These are phyloP conservation scores for Hylaeus volcanicus DNA, from an alignment of 1,140 invertebrate species.

Conservation along the genomic window DNA sequence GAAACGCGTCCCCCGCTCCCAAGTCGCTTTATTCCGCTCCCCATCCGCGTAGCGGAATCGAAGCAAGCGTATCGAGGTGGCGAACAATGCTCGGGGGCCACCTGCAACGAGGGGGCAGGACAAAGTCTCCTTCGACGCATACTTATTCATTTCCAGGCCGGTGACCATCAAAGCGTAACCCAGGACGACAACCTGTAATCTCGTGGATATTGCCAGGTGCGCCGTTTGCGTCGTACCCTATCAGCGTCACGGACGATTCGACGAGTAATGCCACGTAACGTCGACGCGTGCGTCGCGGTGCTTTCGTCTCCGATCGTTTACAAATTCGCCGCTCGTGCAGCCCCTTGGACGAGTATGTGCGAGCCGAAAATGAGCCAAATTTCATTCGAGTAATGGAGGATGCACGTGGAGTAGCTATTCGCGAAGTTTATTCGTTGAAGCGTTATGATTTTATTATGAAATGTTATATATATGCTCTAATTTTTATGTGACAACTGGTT, in stretches of 20 bases:
- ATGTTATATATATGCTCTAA: too few relatives aligned
- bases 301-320: slow-evolving; percentile 27
- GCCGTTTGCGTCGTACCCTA: slow-evolving; percentile 36
- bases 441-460: too few relatives aligned
- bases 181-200: slow-evolving; percentile 47
- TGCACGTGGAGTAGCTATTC: too few relatives aligned
- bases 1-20: background rate
- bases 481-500: too few relatives aligned
- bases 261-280: slow-evolving; percentile 30
- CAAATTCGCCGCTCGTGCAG: slow-evolving; percentile 21
- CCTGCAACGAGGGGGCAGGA: slow-evolving; percentile 37
- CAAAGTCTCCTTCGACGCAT: slow-evolving; percentile 40
- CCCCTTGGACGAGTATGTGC: background rate
- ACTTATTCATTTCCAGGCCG: slow-evolving; percentile 55
- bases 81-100: slow-evolving; percentile 41
- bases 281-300: slow-evolving; percentile 12
- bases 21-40: background rate
- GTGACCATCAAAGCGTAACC: slow-evolving; percentile 46
- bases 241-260: slow-evolving; percentile 44
- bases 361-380: too few relatives aligned
- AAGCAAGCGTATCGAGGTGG: slow-evolving; percentile 6
- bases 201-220: slow-evolving; percentile 55
- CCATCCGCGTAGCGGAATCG: background rate
- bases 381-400: too few relatives aligned
- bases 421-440: too few relatives aligned